Evolutionary conservation across 2,888 invertebrate species (phyloP), one percentile per base, ranked within the genome.

Genomic region (Drosophila neonasuta): DNA sequence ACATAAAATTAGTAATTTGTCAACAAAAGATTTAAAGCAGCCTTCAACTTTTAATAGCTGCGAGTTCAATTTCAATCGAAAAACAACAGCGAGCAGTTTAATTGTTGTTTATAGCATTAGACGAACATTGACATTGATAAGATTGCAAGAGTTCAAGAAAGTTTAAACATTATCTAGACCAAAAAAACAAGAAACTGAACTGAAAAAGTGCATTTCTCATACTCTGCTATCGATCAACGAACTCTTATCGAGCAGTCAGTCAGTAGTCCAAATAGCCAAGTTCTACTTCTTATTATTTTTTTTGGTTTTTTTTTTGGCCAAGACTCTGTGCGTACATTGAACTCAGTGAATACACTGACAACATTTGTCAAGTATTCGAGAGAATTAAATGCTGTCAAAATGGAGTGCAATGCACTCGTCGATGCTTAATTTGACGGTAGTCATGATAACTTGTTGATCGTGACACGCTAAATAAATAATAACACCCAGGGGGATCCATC

Each of bases 391-490:
- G 59, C 52, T 62, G 58, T 61, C 42, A 48, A 71, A 46, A 46
- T 57, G 41, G 20, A 41, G 74, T 68, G 71, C 74, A 74, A 64
- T 61, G 75, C 42, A 75, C 74, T 15, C 68, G 41, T 15, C 71
- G 41, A 36, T 29, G 32, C 44, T 55, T 44, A 24, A 55, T 67
- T 74, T 62, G 69, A 48, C 54, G 59, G 49, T 63, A 65, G 32
- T 56, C 58, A 56, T 62, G 70, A 70, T 74, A 66, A 70, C 68
- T 61, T 32, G 48, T 52, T 56, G 71, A 75, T 71, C 72, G 69
- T 65, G 72, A 65, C 69, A 72, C 65, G 76, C 65, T 56, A 51
- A 63, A 62, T 63, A 76, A 71, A 72, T 48, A 69, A 45, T 34
- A 42, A 41, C 20, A 29, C 3, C 3, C 11, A 10, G 13, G 8